Percentiles rank a stretch among this genome's conserved stretches.
phyloP scores from a whole-genome alignment of 2,113 vertebrate species.

The Machaerirhynchus nigripectus region DNA sequence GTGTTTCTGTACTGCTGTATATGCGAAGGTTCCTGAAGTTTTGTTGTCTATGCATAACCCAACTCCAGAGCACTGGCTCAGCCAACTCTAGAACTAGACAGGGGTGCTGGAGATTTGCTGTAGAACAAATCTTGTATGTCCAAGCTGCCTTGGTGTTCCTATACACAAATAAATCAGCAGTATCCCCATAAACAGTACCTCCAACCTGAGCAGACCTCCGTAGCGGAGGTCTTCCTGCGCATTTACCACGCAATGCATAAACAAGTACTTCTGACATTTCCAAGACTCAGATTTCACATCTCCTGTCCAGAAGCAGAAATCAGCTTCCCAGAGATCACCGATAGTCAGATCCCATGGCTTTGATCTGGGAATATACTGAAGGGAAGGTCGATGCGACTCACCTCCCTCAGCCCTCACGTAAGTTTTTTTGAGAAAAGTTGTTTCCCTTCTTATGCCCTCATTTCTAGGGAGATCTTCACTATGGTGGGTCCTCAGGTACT shows the following conservation, averaged over 20 bases:
- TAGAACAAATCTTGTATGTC: not conserved
- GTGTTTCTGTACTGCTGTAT: not conserved
- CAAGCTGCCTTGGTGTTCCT: not conserved
- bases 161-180: not conserved
- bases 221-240: not conserved
- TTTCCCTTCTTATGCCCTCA: not conserved
- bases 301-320: not conserved
- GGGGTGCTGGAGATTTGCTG: not conserved
- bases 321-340: not conserved
- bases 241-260: not conserved
- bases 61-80: not conserved
- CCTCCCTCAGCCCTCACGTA: not conserved
- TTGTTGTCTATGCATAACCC: not conserved
- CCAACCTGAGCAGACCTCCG: not conserved
- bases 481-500: not conserved
- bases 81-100: not conserved
- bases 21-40: not conserved
- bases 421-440: not conserved
- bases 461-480: not conserved
- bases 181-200: not conserved
- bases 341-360: fast-evolving
- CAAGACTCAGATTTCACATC: not conserved
- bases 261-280: not conserved
- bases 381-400: fast-evolving
- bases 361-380: not conserved